Conservation (phyloP, 1,140 invertebrate genomes). For the Acromyrmex heyeri region DNA sequence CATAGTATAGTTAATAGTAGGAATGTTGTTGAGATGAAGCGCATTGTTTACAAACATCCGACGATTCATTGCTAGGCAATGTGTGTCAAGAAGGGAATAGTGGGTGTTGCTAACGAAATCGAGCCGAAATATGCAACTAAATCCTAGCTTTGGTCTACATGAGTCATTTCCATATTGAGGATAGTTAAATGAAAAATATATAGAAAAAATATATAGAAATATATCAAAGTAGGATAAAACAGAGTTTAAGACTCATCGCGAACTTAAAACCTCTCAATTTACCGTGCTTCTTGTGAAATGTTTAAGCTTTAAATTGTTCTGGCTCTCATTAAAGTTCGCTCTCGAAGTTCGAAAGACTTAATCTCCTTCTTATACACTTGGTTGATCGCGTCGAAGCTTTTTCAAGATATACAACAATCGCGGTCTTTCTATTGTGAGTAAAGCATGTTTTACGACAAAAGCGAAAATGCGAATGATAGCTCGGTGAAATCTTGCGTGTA, state of each 20-base stretch:
- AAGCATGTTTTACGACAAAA: neutral
- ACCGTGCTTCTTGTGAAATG: conserved; percentile 1
- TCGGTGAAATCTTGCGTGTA: conserved; percentile 24
- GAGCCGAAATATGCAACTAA: too few relatives aligned
- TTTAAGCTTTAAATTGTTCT: conserved; percentile 23
- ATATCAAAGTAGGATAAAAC: conserved; percentile 7
- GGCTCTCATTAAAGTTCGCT: conserved; percentile 21
- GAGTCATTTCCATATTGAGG: neutral
- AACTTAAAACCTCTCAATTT: conserved; percentile 29
- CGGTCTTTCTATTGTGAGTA: neutral
- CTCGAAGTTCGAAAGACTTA: conserved; percentile 26
- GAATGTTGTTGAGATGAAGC: too few relatives aligned
- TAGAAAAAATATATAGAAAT: neutral
- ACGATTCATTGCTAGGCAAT: too few relatives aligned
- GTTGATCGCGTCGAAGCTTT: conserved; percentile 19
- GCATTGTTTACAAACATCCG: too few relatives aligned
- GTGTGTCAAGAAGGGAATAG: too few relatives aligned
- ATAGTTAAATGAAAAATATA: neutral
- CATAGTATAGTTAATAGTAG: too few relatives aligned
- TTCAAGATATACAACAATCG: neutral
- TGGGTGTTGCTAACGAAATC: too few relatives aligned
- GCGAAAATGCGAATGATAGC: conserved; percentile 28
- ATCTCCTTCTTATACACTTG: conserved; percentile 34
- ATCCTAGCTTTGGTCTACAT: too few relatives aligned
- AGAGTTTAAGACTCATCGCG: neutral